A percentile compares a stretch with the other conserved stretches of the same genome.
Evolutionary conservation across 2,113 vertebrate genomes (phyloP).

Genomic region (Erpornis zantholeuca): DNA sequence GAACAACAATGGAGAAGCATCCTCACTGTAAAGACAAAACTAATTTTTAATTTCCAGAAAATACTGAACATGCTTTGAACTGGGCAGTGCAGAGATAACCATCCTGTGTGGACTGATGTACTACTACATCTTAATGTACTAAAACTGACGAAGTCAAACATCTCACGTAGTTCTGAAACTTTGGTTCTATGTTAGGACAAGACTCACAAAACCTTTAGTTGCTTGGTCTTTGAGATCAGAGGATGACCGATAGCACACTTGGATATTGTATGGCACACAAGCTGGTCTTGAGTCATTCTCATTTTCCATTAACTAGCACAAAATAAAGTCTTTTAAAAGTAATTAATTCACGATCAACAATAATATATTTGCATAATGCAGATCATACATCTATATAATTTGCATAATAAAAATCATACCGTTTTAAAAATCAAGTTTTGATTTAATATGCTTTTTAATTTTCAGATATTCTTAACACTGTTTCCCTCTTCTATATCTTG

Average conservation of each 20-base stretch:
- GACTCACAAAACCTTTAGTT: background rate
- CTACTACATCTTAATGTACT: background rate
- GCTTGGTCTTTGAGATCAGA: background rate
- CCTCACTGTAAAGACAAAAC: background rate
- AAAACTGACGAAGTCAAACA: background rate
- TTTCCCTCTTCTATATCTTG: background rate
- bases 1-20: background rate
- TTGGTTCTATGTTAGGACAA: background rate
- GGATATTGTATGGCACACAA: background rate
- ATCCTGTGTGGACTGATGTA: background rate
- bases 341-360: background rate
- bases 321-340: background rate
- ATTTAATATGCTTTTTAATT: background rate
- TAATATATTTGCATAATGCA: background rate
- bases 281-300: background rate
- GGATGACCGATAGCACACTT: background rate
- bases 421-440: background rate
- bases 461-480: background rate
- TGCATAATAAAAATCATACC: background rate
- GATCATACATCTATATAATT: background rate
- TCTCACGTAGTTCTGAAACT: background rate
- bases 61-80: background rate
- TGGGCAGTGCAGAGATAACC: background rate
- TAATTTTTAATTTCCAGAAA: background rate
- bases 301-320: background rate